These are phyloP conservation scores for Gadus chalcogrammus DNA, from an alignment of 2,113 vertebrate species.

Conservation along the genomic window DNA sequence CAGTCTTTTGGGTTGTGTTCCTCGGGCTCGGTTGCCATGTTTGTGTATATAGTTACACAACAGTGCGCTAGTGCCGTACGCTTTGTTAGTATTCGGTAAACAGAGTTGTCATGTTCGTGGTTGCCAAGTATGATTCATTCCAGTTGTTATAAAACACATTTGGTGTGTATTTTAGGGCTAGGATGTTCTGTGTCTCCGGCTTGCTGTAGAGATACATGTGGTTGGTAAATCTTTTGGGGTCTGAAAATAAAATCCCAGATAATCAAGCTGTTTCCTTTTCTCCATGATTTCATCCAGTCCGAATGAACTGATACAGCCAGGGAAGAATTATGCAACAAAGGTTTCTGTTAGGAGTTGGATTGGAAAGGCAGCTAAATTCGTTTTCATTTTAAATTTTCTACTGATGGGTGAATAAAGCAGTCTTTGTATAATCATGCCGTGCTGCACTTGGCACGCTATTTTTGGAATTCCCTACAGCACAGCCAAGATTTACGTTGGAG, in stretches of 20 bases:
- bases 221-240: too few species aligned
- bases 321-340: not conserved
- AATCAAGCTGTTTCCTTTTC: not conserved
- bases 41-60: conserved; percentile 16
- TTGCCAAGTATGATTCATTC: not conserved
- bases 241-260: not conserved
- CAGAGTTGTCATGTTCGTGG: not conserved
- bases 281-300: not conserved
- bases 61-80: not conserved
- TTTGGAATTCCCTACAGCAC: not conserved
- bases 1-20: too few species aligned
- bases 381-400: not conserved
- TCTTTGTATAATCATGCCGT: not conserved
- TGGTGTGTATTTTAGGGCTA: not conserved
- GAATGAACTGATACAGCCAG: not conserved
- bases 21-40: not conserved
- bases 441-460: too few species aligned
- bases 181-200: not conserved
- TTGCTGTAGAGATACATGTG: not conserved
- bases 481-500: not conserved
- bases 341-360: conserved; percentile 21
- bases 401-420: not conserved
- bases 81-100: conserved; percentile 1
- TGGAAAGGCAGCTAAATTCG: too few species aligned
- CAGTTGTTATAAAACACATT: not conserved